These are phyloP conservation scores for Cydia amplana DNA, from an alignment of 1,140 invertebrate genomes.

Conservation along the genomic window DNA sequence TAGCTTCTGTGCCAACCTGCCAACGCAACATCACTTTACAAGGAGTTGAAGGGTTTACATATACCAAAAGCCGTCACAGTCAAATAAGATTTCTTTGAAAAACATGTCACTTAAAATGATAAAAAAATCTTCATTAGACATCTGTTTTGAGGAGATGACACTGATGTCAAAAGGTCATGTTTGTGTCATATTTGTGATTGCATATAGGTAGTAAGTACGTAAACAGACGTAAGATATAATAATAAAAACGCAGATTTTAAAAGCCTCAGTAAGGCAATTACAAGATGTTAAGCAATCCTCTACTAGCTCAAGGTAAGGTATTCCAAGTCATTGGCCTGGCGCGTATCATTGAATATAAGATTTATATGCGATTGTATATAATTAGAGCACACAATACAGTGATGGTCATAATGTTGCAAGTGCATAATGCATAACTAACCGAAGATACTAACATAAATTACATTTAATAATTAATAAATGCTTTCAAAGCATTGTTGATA, in stretches of 20 bases:
- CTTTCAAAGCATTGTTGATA: neutral
- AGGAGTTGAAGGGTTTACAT: too few species aligned
- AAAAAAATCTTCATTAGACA: too few species aligned
- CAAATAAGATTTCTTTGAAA: too few species aligned
- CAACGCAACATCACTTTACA: too few species aligned
- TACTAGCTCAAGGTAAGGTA: constrained; percentile 6
- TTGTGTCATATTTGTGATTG: too few species aligned
- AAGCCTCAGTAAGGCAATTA: neutral
- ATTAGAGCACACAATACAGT: neutral
- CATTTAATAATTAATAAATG: neutral
- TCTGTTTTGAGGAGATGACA: too few species aligned
- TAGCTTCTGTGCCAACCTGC: too few species aligned
- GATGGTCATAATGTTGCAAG: neutral
- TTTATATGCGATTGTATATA: too few species aligned
- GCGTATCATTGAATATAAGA: neutral
- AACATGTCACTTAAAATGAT: too few species aligned
- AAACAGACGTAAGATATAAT: neutral
- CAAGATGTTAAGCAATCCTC: neutral
- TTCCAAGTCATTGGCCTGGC: constrained; percentile 8
- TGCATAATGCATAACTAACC: neutral
- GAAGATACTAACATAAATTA: neutral
- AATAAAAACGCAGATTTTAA: neutral
- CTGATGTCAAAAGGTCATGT: too few species aligned
- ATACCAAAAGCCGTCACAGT: too few species aligned
- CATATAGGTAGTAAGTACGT: too few species aligned